These are phyloP conservation scores for Nematostella vectensis DNA, from an alignment of 92 coral and sea anemone species.

Conservation along the genomic window DNA sequence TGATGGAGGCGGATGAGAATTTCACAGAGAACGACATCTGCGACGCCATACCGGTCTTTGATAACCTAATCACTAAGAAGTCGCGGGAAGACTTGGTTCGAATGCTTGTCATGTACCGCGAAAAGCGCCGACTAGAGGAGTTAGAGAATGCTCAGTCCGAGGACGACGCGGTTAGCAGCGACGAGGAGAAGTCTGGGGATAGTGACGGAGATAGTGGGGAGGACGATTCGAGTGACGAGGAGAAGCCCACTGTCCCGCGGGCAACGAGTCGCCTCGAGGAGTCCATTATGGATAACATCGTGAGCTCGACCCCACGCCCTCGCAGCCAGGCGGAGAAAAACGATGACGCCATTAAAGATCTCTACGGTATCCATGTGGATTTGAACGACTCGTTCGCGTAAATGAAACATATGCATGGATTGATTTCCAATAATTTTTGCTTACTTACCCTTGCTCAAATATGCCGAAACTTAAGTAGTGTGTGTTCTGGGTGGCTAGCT, in stretches of 20 bases:
- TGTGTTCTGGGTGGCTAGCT: no score
- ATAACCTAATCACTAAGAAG: slow-evolving; percentile 48
- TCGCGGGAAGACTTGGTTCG: slow-evolving; percentile 54
- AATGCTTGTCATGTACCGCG: slow-evolving; percentile 47
- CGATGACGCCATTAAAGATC: neutral
- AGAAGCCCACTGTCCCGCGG: neutral
- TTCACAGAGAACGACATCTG: slow-evolving; percentile 90
- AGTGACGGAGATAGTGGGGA: slow-evolving; percentile 29
- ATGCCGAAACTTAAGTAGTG: no score
- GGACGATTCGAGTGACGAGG: slow-evolving; percentile 10
- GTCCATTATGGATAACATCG: neutral
- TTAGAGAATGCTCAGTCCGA: slow-evolving; percentile 11
- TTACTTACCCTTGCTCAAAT: no score
- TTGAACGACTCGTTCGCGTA: no score
- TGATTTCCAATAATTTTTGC: no score
- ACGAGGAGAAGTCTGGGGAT: slow-evolving; percentile 17
- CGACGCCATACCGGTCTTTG: slow-evolving; percentile 88
- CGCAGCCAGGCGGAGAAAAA: neutral
- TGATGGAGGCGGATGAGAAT: slow-evolving; percentile 78
- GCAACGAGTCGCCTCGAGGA: slow-evolving; percentile 5
- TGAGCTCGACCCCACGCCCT: neutral
- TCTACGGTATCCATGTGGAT: no score
- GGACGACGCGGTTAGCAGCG: slow-evolving; percentile 21
- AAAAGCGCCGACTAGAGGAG: slow-evolving; percentile 44
- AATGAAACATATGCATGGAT: no score